phyloP scores from a whole-genome alignment of 2,888 invertebrate genomes.

The Drepanosiphum platanoidis region DNA sequence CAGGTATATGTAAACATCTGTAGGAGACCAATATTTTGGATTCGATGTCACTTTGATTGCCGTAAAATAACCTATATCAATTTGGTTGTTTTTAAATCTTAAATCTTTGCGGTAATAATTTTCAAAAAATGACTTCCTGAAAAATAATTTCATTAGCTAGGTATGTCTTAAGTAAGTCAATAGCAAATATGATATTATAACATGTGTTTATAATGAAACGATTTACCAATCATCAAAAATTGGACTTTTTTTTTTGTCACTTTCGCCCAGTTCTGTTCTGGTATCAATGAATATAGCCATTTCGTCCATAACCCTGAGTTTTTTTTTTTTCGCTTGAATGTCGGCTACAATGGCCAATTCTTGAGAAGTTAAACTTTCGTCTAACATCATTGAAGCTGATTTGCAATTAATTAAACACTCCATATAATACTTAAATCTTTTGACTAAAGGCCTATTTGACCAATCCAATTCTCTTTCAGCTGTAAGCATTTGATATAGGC shows the following conservation, averaged over 20 bases:
- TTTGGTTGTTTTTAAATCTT: constrained; percentile 16
- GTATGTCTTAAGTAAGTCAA: too few species aligned
- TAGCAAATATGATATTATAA: too few species aligned
- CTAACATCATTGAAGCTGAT: neutral
- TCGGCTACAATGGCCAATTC: constrained; percentile 18
- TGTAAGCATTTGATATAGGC: neutral
- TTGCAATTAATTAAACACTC: neutral
- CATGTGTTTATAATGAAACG: too few species aligned
- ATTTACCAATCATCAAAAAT: constrained; percentile 2
- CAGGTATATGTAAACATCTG: constrained; percentile 2
- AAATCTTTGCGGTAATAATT: constrained; percentile 19
- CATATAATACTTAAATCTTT: constrained; percentile 35
- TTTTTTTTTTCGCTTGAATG: constrained; percentile 10
- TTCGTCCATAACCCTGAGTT: neutral
- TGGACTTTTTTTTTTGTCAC: neutral
- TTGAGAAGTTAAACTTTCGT: neutral
- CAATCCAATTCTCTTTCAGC: neutral
- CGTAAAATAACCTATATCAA: constrained; percentile 32
- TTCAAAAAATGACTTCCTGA: constrained; percentile 48
- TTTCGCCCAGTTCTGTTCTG: neutral
- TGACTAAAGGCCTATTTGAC: constrained; percentile 31
- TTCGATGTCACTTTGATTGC: constrained; percentile 19
- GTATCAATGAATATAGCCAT: neutral
- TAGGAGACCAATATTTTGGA: constrained; percentile 36
- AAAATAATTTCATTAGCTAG: too few species aligned